Evolutionary conservation across 2,113 vertebrate species (phyloP).

Genomic region (Seriola aureovittata): DNA sequence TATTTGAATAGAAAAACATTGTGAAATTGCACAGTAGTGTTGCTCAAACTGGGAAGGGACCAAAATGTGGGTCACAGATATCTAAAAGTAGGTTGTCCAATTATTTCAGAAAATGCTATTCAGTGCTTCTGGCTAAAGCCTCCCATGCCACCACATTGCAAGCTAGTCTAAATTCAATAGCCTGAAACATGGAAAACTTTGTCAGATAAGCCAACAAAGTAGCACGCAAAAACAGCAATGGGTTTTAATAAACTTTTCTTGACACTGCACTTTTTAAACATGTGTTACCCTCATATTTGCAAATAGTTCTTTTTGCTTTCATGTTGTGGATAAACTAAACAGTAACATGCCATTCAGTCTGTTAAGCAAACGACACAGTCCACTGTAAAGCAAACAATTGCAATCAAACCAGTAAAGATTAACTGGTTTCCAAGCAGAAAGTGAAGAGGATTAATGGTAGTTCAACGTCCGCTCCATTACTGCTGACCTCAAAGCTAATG

Average conservation of each 20-base stretch:
- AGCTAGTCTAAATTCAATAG: constrained; percentile 59
- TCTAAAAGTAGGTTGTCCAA: constrained; percentile 68
- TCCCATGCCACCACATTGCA: constrained; percentile 26
- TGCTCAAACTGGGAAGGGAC: constrained; percentile 28
- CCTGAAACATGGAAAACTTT: constrained; percentile 43
- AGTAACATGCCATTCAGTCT: background rate
- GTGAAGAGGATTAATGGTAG: constrained; percentile 66
- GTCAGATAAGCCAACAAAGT: constrained; percentile 47
- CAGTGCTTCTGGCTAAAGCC: constrained; percentile 63
- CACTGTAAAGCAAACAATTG: background rate
- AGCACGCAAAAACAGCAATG: constrained; percentile 32
- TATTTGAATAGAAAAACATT: constrained; percentile 26
- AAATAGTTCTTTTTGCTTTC: background rate
- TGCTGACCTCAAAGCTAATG: constrained; percentile 70
- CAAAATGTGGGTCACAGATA: constrained; percentile 63
- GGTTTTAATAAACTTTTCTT: constrained; percentile 41
- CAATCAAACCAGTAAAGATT: constrained; percentile 32
- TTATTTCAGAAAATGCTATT: constrained; percentile 67
- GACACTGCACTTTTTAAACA: constrained; percentile 43
- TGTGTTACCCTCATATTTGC: background rate
- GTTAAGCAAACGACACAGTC: constrained; percentile 1
- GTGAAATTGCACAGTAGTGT: constrained; percentile 10
- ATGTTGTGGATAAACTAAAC: background rate
- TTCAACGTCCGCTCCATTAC: constrained; percentile 55
- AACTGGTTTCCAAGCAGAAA: constrained; percentile 46